Evolutionary conservation across 1,140 invertebrate genomes (phyloP).

Genomic region (Brachionus plicatilis): DNA sequence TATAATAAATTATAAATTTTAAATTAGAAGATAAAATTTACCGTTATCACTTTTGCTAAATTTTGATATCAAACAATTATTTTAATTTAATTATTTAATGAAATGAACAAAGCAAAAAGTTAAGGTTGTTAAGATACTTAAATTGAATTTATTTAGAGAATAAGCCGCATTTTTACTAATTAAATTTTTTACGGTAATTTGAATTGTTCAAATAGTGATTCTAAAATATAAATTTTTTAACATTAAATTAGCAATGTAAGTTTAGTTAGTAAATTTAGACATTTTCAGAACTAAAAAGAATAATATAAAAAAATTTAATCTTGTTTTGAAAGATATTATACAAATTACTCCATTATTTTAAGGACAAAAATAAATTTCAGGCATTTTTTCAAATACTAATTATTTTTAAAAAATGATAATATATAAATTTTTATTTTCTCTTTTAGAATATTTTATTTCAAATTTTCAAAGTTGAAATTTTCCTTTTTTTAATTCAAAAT

Average conservation of each 20-base stretch:
- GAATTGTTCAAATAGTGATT: no score
- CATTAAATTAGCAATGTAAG: no score
- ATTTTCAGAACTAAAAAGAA: no score
- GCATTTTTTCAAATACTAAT: no score
- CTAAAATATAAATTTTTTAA: no score
- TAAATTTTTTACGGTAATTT: no score
- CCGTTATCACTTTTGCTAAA: neutral
- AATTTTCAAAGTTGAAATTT: neutral
- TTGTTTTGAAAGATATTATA: neutral
- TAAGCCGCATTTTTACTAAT: no score
- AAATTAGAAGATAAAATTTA: neutral
- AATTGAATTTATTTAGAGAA: no score
- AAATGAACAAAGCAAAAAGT: neutral
- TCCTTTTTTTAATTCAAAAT: neutral
- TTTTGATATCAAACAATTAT: no score
- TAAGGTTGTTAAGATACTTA: no score
- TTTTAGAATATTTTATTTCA: neutral
- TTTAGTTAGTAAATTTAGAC: no score
- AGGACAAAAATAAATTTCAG: neutral
- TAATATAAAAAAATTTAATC: no score
- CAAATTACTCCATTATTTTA: neutral
- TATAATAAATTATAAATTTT: neutral
- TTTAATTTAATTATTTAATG: neutral
- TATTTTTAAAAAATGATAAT: neutral
- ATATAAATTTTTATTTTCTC: neutral